Conservation (phyloP, 2,113 vertebrate species). For the Oreochromis aureus region DNA sequence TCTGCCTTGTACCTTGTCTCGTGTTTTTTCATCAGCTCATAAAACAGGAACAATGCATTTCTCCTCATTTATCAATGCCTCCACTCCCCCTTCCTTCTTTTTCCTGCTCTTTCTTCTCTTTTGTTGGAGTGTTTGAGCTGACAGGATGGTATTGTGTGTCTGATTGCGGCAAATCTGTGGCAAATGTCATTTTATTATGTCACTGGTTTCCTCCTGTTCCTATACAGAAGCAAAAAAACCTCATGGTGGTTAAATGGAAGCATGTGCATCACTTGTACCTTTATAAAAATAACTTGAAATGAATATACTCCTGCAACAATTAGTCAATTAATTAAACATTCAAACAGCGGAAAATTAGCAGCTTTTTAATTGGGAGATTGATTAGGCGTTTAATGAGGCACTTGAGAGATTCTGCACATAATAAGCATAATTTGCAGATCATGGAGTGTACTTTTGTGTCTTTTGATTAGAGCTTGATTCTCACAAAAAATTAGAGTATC, state of each 20-base stretch:
- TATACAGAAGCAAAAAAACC: neutral
- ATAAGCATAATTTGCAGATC: neutral
- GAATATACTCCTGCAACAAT: neutral
- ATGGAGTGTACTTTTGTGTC: neutral
- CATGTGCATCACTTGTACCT: neutral
- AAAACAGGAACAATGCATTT: constrained; percentile 38
- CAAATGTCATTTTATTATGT: neutral
- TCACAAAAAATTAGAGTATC: neutral
- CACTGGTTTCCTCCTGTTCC: neutral
- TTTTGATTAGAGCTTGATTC: neutral
- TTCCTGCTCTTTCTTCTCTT: constrained; percentile 2
- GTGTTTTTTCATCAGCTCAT: constrained; percentile 43
- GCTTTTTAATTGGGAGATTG: neutral
- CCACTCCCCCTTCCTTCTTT: neutral
- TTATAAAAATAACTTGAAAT: neutral
- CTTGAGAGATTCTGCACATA: neutral
- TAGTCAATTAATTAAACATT: neutral
- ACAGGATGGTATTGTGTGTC: constrained; percentile 20
- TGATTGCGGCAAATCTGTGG: constrained; percentile 17
- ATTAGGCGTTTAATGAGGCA: neutral
- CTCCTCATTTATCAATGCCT: constrained; percentile 37
- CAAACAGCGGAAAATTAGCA: neutral
- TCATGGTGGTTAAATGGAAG: neutral
- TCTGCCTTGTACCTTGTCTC: constrained; percentile 23
- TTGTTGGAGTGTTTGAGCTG: constrained; percentile 1